These are phyloP conservation scores for Oikopleura albicans DNA, from an alignment of 23 tunicate species.

Conservation along the genomic window DNA sequence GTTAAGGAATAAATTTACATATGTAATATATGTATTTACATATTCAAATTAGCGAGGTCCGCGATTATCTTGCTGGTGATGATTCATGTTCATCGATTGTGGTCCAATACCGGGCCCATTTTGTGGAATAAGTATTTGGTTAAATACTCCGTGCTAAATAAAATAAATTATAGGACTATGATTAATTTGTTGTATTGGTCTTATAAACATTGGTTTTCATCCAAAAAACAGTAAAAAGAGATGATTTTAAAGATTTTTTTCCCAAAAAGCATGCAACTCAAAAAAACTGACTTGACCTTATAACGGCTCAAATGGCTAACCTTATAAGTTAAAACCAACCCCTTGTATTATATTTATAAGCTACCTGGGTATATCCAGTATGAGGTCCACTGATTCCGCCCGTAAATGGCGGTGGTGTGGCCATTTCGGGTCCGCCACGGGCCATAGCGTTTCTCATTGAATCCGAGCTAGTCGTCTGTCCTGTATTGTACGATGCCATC, in stretches of 20 bases:
- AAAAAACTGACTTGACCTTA: no score
- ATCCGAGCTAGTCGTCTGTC: neutral
- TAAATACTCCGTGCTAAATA: no score
- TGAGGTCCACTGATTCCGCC: neutral
- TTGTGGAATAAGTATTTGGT: neutral
- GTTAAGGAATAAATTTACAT: neutral
- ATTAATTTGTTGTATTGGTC: no score
- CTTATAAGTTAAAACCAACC: no score
- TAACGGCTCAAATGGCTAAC: no score
- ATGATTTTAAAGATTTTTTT: no score
- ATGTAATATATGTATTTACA: neutral
- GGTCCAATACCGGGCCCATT: neutral
- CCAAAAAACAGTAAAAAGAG: no score
- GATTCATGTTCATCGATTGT: neutral
- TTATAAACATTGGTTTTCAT: no score
- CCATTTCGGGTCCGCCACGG: neutral
- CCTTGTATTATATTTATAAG: no score
- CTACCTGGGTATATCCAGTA: neutral
- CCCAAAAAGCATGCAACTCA: no score
- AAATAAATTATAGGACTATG: no score
- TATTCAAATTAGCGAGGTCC: neutral
- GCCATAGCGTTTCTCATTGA: neutral
- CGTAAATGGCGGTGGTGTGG: neutral
- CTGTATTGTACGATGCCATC: neutral
- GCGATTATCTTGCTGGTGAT: neutral